phyloP scores from a whole-genome alignment of 2,113 vertebrate genomes.

The Dolichotis patagonum region DNA sequence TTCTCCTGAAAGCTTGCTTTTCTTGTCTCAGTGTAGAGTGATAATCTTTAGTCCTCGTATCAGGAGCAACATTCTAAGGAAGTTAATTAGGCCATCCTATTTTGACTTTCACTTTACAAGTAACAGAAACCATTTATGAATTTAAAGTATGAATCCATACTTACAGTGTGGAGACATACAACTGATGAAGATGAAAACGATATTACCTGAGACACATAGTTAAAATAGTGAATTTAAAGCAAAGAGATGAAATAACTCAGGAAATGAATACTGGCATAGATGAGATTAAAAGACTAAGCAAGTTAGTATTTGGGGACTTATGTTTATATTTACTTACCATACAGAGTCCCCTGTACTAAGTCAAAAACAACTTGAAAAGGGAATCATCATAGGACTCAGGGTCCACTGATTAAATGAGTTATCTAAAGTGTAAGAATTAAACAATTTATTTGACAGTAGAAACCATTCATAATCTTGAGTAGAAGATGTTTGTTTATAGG shows the following conservation, averaged over 20 bases:
- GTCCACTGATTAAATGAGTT: not conserved
- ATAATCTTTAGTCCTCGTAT: not conserved
- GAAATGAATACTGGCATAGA: not conserved
- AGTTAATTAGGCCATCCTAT: not conserved
- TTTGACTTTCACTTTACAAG: not conserved
- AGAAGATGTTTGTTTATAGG: not conserved
- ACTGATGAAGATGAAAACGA: not conserved
- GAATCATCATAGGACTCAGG: not conserved
- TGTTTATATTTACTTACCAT: not conserved
- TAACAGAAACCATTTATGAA: not conserved
- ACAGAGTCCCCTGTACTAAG: not conserved
- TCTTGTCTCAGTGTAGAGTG: not conserved
- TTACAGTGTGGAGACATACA: not conserved
- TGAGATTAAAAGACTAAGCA: not conserved
- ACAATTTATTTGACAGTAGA: not conserved
- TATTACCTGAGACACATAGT: not conserved
- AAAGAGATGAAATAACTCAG: not conserved
- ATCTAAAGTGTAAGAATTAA: not conserved
- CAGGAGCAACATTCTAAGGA: not conserved
- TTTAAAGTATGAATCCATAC: not conserved
- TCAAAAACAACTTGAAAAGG: not conserved
- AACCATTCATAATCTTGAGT: not conserved
- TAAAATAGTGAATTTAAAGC: not conserved
- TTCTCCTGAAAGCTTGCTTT: not conserved
- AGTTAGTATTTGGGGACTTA: not conserved